phyloP scores from a whole-genome alignment of 2,888 invertebrate species.

The Cantharis flavilabris region DNA sequence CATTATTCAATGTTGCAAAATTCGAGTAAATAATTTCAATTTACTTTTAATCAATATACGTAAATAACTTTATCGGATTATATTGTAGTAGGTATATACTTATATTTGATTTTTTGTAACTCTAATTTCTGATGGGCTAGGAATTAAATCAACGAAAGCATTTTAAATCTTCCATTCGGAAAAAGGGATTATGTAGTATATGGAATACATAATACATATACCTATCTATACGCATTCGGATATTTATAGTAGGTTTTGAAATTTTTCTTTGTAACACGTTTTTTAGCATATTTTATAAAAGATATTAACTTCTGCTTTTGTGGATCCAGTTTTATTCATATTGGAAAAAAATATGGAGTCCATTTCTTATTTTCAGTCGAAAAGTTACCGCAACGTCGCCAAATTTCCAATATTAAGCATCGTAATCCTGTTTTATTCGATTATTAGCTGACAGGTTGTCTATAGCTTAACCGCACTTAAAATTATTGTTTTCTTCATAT shows the following conservation, averaged over 20 bases:
- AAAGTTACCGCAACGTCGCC: no score
- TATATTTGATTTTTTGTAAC: no score
- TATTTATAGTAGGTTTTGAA: no score
- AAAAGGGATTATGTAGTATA: not conserved
- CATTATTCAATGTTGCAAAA: not conserved
- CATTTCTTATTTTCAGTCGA: no score
- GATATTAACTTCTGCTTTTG: not conserved
- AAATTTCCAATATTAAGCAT: no score
- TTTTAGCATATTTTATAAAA: not conserved
- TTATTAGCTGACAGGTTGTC: not conserved
- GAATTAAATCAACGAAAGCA: not conserved
- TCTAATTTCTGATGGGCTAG: no score
- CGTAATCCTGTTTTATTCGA: no score
- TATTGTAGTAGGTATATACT: no score
- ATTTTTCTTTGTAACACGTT: not conserved
- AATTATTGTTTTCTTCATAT: not conserved
- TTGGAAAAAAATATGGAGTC: not conserved
- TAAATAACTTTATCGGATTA: not conserved
- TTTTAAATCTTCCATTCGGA: not conserved
- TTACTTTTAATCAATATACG: not conserved
- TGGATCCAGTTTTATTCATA: not conserved
- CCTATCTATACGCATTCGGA: no score
- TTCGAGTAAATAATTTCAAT: not conserved
- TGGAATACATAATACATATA: not conserved
- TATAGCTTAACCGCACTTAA: not conserved